Evolutionary conservation across 2,888 invertebrate genomes (phyloP), one percentile per base, ranked within the genome.

Genomic region (Drosophila paranaensis): DNA sequence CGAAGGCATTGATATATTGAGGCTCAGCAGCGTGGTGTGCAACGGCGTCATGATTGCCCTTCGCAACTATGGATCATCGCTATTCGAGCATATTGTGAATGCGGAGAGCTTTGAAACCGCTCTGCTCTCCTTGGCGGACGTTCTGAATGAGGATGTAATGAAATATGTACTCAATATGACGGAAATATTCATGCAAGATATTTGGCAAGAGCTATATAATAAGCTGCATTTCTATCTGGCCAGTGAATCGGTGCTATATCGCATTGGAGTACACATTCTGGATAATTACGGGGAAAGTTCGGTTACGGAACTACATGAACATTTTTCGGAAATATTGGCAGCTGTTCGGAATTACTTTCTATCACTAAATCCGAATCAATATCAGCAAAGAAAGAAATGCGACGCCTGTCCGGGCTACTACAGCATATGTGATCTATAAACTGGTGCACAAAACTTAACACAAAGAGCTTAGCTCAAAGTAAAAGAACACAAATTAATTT

Each of bases 161-260:
- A 8, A 33, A 8, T 74, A 51, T 25, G 0, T 88, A 2, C 62
- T 91, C n/a, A 60, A 68, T 0, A n/a, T 91, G 27, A 58, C 82
- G 1, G 14, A 73, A 6, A 25, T 25, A 0, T 90, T 91, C 39
- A 79, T 90, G 37, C 45, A 69, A 5, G 33, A 25, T 0, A 39
- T 68, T 9, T 39, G 79, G 35, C 42, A 74, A 0, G 54, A 78
- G 0, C 58, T 90, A 6, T 46, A 70, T 6, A 8, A 25, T 3
- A n/a, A 46, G 39, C 57, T 90, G 9, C 46, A 51, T 35, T 64
- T 80, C 27, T 81, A 45, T 45, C 82, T 91, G 39, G 0, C 39
- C 20, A 46, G 82, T 2, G 91, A 91, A 67, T 79, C 81, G 9
- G 77, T 91, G 39, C 64, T 91, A 4, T 87, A 68, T 56, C 64